A percentile compares a stretch with the other conserved stretches of the same genome.
phyloP scores from a whole-genome alignment of 2,888 invertebrate genomes.

The Philaethria dido region DNA sequence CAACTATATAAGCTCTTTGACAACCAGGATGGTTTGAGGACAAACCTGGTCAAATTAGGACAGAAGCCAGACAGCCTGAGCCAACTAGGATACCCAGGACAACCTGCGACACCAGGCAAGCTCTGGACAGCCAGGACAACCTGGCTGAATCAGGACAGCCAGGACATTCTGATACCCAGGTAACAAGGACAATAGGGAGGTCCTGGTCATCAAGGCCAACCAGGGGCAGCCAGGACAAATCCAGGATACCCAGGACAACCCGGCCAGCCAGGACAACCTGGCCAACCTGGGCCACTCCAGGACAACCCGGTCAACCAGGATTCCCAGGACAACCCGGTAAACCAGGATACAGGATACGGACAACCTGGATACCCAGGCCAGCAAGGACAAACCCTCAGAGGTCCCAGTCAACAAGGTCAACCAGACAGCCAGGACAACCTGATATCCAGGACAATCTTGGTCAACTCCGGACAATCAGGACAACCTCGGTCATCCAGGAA shows the following conservation, averaged over 20 bases:
- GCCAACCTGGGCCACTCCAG: slow-evolving; percentile 14
- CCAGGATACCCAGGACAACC: slow-evolving; percentile 56
- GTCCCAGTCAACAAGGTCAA: slow-evolving; percentile 47
- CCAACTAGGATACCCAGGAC: slow-evolving; percentile 54
- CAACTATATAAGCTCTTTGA: too few species aligned
- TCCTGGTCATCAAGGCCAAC: slow-evolving; percentile 45
- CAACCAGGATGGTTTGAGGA: slow-evolving; percentile 44
- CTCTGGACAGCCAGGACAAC: slow-evolving; percentile 52
- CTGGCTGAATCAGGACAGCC: slow-evolving; percentile 33
- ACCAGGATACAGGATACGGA: slow-evolving; percentile 52
- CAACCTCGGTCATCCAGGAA: slow-evolving; percentile 47
- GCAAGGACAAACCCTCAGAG: slow-evolving; percentile 50
- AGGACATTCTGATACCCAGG: slow-evolving; percentile 43
- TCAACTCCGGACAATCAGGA: neutral
- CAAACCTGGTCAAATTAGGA: slow-evolving; percentile 42
- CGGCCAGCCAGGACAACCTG: slow-evolving; percentile 44
- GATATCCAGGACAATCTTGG: slow-evolving; percentile 37
- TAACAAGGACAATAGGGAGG: slow-evolving; percentile 42
- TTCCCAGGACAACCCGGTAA: too few species aligned
- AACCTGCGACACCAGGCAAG: slow-evolving; percentile 41
- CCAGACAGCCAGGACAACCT: slow-evolving; percentile 48
- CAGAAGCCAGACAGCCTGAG: too few species aligned
- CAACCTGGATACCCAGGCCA: slow-evolving; percentile 47
- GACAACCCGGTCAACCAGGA: slow-evolving; percentile 55
- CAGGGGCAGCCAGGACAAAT: slow-evolving; percentile 52